Conservation (phyloP, 2,113 vertebrate species). For the Bujurquina vittata region DNA sequence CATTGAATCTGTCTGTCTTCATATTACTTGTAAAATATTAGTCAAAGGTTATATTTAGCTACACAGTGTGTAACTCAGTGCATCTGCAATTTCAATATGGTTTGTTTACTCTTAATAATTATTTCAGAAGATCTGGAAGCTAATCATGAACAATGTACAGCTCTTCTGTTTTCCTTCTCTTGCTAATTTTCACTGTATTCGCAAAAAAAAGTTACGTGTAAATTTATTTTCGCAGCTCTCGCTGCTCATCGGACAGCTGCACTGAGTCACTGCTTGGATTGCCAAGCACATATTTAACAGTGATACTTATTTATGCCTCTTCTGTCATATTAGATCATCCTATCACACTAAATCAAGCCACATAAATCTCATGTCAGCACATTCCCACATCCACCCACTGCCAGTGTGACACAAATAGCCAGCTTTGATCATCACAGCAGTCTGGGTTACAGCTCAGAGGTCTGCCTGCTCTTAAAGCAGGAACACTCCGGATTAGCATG, state of each 20-base stretch:
- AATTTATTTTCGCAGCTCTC: not conserved
- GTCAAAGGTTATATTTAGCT: not conserved
- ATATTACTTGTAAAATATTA: not conserved
- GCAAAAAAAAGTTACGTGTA: not conserved
- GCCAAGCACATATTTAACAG: not conserved
- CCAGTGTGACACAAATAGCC: slow-evolving; percentile 41
- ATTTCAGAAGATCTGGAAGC: no score
- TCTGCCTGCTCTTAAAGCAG: slow-evolving; percentile 31
- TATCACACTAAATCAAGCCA: slow-evolving; percentile 10
- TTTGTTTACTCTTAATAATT: no score
- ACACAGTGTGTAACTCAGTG: no score
- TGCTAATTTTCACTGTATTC: not conserved
- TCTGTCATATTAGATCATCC: slow-evolving; percentile 24
- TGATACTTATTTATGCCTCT: slow-evolving; percentile 28
- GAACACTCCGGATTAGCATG: slow-evolving; percentile 46
- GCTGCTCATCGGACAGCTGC: not conserved
- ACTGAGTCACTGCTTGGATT: not conserved
- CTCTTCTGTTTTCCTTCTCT: no score
- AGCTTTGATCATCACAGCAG: slow-evolving; percentile 14
- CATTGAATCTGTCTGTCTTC: not conserved
- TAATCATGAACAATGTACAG: no score
- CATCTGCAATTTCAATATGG: no score
- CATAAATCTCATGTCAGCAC: slow-evolving; percentile 35
- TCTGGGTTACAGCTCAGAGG: slow-evolving; percentile 29
- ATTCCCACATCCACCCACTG: slow-evolving; percentile 34